Conservation (phyloP, 2,797 vertebrate species). For the Lophius americanus region DNA sequence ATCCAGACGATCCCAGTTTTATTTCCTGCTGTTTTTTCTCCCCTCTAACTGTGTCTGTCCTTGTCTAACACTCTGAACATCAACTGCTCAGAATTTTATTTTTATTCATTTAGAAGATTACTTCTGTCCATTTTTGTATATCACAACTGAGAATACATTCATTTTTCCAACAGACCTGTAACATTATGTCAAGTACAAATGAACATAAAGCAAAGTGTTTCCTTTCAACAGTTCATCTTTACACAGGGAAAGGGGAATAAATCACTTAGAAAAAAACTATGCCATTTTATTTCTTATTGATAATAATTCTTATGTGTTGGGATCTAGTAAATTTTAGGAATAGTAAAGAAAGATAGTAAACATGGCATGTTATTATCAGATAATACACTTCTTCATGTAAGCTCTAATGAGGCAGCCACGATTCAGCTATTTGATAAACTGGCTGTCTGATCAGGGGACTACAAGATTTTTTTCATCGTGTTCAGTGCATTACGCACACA, state of each 20-base stretch:
- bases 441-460: no score
- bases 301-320: not conserved
- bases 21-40: constrained; percentile 1
- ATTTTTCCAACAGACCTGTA: not conserved
- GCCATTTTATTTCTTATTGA: not conserved
- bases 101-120: not conserved
- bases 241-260: not conserved
- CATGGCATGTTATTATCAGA: no score
- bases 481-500: no score
- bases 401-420: not conserved
- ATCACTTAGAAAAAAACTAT: not conserved
- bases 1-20: constrained; percentile 11
- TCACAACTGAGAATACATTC: not conserved
- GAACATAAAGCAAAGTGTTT: not conserved
- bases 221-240: not conserved
- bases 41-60: not conserved
- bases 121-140: not conserved
- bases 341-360: no score
- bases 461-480: no score
- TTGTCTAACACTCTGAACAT: not conserved
- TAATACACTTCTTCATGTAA: not conserved
- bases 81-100: no score
- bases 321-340: not conserved
- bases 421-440: no score
- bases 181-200: not conserved